Evolutionary conservation across 2,888 invertebrate species (phyloP).

Genomic region (Synergus gifuensis): DNA sequence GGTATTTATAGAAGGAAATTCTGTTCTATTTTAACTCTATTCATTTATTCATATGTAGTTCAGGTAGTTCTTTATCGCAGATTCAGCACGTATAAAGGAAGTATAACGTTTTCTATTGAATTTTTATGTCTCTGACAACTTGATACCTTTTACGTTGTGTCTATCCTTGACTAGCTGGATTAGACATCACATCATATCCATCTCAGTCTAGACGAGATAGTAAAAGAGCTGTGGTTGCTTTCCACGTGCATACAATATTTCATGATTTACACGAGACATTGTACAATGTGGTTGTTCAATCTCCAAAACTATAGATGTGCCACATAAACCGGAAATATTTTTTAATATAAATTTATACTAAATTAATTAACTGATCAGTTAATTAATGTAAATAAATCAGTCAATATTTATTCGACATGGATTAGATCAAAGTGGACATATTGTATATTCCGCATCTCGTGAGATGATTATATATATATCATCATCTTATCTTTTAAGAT

Average conservation of each 20-base stretch:
- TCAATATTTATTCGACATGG: too few species aligned
- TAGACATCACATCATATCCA: slow-evolving; percentile 19
- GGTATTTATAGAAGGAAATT: not conserved
- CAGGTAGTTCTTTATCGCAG: not conserved
- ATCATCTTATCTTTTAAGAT: too few species aligned
- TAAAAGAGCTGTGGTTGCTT: slow-evolving; percentile 63
- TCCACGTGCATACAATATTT: slow-evolving; percentile 48
- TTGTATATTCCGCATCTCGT: too few species aligned
- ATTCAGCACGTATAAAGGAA: not conserved
- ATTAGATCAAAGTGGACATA: too few species aligned
- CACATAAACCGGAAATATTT: not conserved
- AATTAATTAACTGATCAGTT: too few species aligned
- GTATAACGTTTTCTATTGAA: not conserved
- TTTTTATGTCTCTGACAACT: slow-evolving; percentile 23
- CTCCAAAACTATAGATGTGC: not conserved
- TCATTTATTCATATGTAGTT: not conserved
- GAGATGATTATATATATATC: too few species aligned
- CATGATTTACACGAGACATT: slow-evolving; percentile 36
- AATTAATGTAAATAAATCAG: too few species aligned
- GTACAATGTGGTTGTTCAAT: not conserved
- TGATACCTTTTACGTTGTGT: slow-evolving; percentile 29
- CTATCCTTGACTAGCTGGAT: slow-evolving; percentile 51
- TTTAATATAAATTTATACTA: too few species aligned
- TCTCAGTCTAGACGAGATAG: slow-evolving; percentile 69
- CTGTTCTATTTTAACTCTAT: not conserved